Base-by-base conservation (phyloP, 1,140 invertebrate genomes). In the Tribolium castaneum region DNA sequence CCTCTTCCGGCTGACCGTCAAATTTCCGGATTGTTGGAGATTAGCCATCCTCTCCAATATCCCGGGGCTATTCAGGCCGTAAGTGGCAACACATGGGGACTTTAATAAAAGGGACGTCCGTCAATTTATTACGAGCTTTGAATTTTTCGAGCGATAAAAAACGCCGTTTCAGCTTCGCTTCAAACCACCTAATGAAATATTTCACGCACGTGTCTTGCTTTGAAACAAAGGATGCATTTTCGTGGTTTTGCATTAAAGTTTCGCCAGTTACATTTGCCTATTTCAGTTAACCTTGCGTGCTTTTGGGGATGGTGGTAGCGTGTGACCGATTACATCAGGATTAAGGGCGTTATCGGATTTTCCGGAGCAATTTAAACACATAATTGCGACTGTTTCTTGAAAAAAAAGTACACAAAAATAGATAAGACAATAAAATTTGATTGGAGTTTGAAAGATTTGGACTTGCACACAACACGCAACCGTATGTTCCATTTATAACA, bases 81-180 rank as follows among this genome's bases (percentile, higher is more conserved):
- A 66, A 66, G 30, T 66, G 59, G 59, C 30, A 66, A 35, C 59
- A 66, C 30, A 66, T 66, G 59, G 59, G 5, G 22, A 66, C 59
- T 35, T 66, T 66, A 66, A 66, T 66, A 66, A 66, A 66, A 66
- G 30, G 30, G 25, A 34, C 19, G 19, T 66, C 12, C 59, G 25
- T 66, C 59, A 66, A 66, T 66, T 66, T 66, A 59, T 59, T 59
- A 35, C 59, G 19, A 66, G 59, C 22, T 25, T 59, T 19, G 9
- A 59, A 22, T 59, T 59, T 25, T 22, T 25, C 54, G 1, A 9
- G n/a, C 52, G 52, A 54, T 54, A 54, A 54, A 16, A 54, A 54
- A 14, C 22, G 56, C 56, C 9, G 19, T 6, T 30, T 62, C 56
- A 62, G 56, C 56, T 50, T 2, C 13, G 49, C 3, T 13, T 19